Conservation (phyloP, 1,140 invertebrate genomes). For the Solenopsis fugax region DNA sequence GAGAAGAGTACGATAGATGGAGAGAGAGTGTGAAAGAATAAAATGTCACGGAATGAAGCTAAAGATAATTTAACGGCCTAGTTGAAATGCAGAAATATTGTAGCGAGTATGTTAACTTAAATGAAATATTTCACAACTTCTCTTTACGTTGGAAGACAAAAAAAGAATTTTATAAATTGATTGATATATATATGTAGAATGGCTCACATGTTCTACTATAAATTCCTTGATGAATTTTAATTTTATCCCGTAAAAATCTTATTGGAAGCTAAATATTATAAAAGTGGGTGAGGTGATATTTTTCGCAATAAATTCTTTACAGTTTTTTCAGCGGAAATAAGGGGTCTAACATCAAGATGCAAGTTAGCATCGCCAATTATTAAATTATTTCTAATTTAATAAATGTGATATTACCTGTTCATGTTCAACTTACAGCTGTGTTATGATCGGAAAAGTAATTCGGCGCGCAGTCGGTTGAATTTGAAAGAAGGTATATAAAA, state of each 20-base stretch:
- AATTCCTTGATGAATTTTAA: neutral
- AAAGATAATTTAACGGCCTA: slow-evolving; percentile 23
- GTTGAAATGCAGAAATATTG: slow-evolving; percentile 32
- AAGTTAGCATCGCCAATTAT: too few species aligned
- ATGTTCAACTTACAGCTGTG: too few species aligned
- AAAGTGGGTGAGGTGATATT: too few species aligned
- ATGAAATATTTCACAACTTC: neutral
- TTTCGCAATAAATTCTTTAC: too few species aligned
- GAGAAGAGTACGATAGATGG: neutral
- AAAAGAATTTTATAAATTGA: slow-evolving; percentile 8
- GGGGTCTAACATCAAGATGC: too few species aligned
- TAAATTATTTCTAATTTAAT: too few species aligned
- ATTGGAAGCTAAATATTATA: neutral
- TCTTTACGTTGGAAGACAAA: neutral
- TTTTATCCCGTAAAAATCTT: neutral
- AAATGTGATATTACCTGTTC: too few species aligned
- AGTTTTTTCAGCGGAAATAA: too few species aligned
- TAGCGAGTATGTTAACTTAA: slow-evolving; percentile 6
- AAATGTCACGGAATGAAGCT: slow-evolving; percentile 16
- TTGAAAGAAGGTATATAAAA: too few species aligned
- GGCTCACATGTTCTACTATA: neutral
- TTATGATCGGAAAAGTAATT: too few species aligned
- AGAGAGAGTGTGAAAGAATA: slow-evolving; percentile 9
- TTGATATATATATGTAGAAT: neutral
- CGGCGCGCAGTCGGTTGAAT: too few species aligned